Evolutionary conservation across 2,797 vertebrate species (phyloP).

Genomic region (Hippopotamyrus pictus): DNA sequence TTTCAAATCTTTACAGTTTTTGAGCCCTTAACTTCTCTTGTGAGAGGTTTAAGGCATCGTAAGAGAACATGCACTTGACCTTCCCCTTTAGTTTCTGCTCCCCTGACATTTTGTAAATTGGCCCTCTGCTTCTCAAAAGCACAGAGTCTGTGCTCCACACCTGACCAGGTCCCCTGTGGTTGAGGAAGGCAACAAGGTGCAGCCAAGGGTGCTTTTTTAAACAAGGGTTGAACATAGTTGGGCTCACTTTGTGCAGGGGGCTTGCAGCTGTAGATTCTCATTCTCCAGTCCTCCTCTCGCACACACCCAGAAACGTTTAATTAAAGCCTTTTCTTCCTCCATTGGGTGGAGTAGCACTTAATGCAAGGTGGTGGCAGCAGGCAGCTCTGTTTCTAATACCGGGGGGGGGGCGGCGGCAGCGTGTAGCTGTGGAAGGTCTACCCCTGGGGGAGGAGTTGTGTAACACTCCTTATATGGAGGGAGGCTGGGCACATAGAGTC

Average conservation of each 20-base stretch:
- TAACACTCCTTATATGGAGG: conserved; percentile 61
- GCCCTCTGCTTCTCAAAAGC: neutral
- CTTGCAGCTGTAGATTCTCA: neutral
- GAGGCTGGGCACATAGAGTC: conserved; percentile 57
- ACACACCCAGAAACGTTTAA: neutral
- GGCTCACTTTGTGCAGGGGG: neutral
- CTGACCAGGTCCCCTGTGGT: neutral
- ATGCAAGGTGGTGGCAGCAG: neutral
- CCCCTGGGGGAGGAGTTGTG: conserved; percentile 53
- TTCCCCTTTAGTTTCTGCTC: neutral
- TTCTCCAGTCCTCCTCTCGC: neutral
- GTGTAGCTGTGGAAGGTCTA: conserved; percentile 25
- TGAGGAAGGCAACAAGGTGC: neutral
- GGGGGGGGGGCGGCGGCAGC: neutral
- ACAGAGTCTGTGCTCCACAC: neutral
- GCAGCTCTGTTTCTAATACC: neutral
- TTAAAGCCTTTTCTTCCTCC: neutral
- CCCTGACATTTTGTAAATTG: neutral
- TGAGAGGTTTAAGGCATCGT: neutral
- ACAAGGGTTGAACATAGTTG: neutral
- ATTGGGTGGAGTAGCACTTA: neutral
- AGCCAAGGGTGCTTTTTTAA: neutral
- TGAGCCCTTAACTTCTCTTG: neutral
- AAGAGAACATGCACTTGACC: neutral
- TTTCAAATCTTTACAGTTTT: neutral